These are phyloP conservation scores for Ochlodes sylvanus DNA, from an alignment of 2,888 invertebrate genomes.

Conservation along the genomic window DNA sequence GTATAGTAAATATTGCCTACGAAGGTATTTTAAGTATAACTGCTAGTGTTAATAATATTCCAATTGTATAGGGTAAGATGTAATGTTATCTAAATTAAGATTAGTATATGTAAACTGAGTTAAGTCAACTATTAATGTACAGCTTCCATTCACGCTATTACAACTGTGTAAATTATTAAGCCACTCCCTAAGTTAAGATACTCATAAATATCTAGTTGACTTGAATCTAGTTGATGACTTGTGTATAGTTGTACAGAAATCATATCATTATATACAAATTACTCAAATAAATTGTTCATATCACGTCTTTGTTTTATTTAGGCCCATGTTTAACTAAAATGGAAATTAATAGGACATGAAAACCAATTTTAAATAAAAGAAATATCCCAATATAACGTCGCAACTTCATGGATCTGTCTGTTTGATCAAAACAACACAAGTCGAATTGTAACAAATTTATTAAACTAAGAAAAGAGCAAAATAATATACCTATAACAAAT, in stretches of 20 bases:
- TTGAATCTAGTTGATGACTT: constrained; percentile 81
- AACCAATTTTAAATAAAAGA: too few species aligned
- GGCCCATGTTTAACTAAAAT: too few species aligned
- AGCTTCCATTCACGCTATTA: constrained; percentile 70
- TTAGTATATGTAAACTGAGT: constrained; percentile 51
- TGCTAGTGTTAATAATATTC: constrained; percentile 66
- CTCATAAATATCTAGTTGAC: constrained; percentile 82
- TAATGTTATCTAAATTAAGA: constrained; percentile 74
- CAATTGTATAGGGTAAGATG: constrained; percentile 74
- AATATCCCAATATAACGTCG: too few species aligned
- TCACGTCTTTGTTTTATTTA: constrained; percentile 56
- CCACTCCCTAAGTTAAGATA: constrained; percentile 79
- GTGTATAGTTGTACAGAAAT: constrained; percentile 84
- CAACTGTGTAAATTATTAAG: constrained; percentile 78
- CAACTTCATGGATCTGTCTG: too few species aligned
- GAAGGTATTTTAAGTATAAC: constrained; percentile 59
- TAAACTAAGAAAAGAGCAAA: neutral
- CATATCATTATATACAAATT: constrained; percentile 83
- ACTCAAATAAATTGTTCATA: constrained; percentile 84
- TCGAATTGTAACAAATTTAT: neutral
- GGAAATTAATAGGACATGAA: too few species aligned
- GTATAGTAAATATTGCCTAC: constrained; percentile 59
- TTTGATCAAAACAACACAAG: too few species aligned
- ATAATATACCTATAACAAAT: neutral
- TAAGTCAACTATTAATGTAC: constrained; percentile 78